Evolutionary conservation across 2,797 vertebrate genomes (phyloP), one percentile per base, ranked within the genome.

Genomic region (Acrossocheilus fasciatus): DNA sequence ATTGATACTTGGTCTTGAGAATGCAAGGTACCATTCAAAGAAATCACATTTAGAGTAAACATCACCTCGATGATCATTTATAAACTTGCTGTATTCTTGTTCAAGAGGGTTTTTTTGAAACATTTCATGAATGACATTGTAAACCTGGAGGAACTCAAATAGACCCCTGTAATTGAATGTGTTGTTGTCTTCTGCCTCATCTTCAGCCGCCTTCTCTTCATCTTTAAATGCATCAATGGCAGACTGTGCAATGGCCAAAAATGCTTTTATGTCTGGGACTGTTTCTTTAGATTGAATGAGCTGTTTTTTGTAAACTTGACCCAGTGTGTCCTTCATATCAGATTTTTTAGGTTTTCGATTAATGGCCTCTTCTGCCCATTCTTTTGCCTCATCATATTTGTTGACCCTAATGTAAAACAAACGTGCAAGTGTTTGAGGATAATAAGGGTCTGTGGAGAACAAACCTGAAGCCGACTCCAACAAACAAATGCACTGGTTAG

Each of bases 341-440:
- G 81, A 86, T 11, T 70, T 86, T 6, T 75, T 4, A 10, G 57
- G 57, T 2, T 66, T 30, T 34, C 15, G 66, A 0, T 6, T 0
- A 52, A 80, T 88, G n/a, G 87, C 81, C 3, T n/a, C 1, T 4
- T 1, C 2, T 26, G 85, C 87, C 59, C 68, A 79, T 0, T 0
- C 1, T 8, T 39, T 36, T n/a, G 87, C 87, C 15, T 59, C 2
- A 0, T 2, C 5, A 66, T 30, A 88, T 43, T 72, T 43, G 11
- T 43, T 0, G 36, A n/a, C 39, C 39, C 7, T 0, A 9, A 83
- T 62, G 81, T 86, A 88, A 69, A 57, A 85, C 10, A 77, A 70
- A 18, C 75, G 66, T 18, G 87, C 87, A 15, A 88, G 64, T 23
- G 74, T 23, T 80, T 88, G 87, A 47, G 84, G 74, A 43, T 66